Base-by-base conservation (phyloP, 2,888 invertebrate species). In the Leucophora obtusa region DNA sequence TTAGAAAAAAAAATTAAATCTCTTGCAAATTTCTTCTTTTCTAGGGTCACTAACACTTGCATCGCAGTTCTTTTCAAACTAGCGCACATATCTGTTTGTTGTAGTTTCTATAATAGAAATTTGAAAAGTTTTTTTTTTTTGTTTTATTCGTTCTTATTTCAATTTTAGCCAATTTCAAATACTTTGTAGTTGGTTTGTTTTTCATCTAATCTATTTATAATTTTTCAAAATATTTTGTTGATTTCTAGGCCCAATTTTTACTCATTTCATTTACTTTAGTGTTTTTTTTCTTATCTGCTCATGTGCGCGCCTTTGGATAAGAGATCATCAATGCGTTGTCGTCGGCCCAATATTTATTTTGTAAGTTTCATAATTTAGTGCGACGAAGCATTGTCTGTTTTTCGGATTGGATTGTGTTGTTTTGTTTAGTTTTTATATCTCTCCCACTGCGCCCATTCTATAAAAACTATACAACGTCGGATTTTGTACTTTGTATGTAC, bases 361-460 rank as follows among this genome's bases (percentile, higher is more conserved):
- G 15, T 28, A 24, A 18, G 58, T 24, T 63, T 35, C 28, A 65
- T 43, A 60, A 33, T 35, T 74, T 14, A 65, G 59, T 66, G 65
- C 60, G 79, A 60, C 74, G 79, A 60, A 74, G 69, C 69, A 58
- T 15, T 63, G 53, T 56, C 38, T 66, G n/a, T 33, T 43, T 7
- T 47, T 50, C 51, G 28, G 28, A 28, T 28, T 28, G 28, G 4
- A 7, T 35, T 58, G n/a, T 50, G 62, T 62, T 60, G 47, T 18
- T 47, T 53, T 53, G 24, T 59, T 50, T 21, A 21, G 59, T 60
- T 35, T n/a, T 14, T 47, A 62, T 28, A 60, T 60, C 70, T 74
- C 81, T 77, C 81, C 77, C 54, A 81, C 81, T 77, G 81, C 81
- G 77, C 77, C 68, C 58, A 65, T 54, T 54, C 59, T 4, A 78